Evolutionary conservation across 2,888 invertebrate genomes (phyloP).

Genomic region (Nowickia ferox): DNA sequence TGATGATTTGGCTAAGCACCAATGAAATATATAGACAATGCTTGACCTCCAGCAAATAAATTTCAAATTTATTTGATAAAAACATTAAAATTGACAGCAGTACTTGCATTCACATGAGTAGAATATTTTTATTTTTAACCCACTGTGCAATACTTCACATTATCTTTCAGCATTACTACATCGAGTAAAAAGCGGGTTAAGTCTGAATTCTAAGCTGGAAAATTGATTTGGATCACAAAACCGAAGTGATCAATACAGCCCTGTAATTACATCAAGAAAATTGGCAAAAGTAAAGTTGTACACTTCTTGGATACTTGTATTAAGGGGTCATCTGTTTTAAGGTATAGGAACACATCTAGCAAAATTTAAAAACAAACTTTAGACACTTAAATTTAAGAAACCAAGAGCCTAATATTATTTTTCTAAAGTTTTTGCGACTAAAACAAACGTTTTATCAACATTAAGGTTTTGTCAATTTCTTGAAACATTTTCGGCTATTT

Average conservation of each 20-base stretch:
- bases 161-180: too few relatives aligned
- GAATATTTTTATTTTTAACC: too few relatives aligned
- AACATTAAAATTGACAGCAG: too few relatives aligned
- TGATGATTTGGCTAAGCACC: too few relatives aligned
- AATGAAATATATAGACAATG: too few relatives aligned
- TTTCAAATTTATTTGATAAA: too few relatives aligned
- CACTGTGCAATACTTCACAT: too few relatives aligned
- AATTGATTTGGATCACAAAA: neutral
- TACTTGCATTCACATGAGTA: too few relatives aligned
- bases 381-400: too few relatives aligned
- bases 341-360: neutral
- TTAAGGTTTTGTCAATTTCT: neutral
- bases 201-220: too few relatives aligned
- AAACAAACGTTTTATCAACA: neutral
- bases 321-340: neutral
- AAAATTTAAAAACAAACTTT: neutral
- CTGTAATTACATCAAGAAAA: neutral
- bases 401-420: neutral
- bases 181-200: too few relatives aligned
- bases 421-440: neutral
- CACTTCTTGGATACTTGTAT: neutral
- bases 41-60: too few relatives aligned
- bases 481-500: slow-evolving; percentile 58
- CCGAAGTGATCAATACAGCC: neutral
- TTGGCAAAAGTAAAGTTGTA: slow-evolving; percentile 13